Percentiles rank a stretch among this genome's conserved stretches.
Evolutionary conservation across 2,113 vertebrate species (phyloP).

Genomic region (Phaethornis superciliosus): DNA sequence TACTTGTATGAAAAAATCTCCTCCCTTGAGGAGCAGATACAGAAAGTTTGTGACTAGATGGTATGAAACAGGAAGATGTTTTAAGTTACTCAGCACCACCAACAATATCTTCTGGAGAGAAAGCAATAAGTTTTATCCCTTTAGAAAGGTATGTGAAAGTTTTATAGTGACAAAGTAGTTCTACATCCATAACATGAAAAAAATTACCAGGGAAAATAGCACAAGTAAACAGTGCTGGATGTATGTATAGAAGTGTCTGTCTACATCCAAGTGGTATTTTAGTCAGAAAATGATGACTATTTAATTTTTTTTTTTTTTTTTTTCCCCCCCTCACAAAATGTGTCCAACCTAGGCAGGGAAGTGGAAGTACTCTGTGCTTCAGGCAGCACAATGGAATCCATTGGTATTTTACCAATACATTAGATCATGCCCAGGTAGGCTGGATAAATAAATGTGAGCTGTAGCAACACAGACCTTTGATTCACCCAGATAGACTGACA

Average conservation of each 20-base stretch:
- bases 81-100: neutral
- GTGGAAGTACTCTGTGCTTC: neutral
- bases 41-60: neutral
- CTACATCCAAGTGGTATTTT: neutral
- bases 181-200: neutral
- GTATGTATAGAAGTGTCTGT: neutral
- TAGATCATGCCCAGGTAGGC: neutral
- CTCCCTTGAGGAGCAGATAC: conserved; percentile 1
- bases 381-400: neutral
- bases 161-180: neutral
- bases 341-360: neutral
- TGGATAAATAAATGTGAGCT: neutral
- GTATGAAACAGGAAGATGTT: neutral
- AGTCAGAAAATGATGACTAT: neutral
- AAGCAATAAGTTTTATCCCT: neutral
- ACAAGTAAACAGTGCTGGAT: neutral
- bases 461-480: neutral
- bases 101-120: neutral
- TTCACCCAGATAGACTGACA: neutral
- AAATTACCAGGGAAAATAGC: neutral
- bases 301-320: neutral
- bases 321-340: neutral
- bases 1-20: neutral
- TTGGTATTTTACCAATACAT: neutral
- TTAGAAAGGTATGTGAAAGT: neutral